Base-by-base conservation (phyloP, 2,113 vertebrate species). In the Athene noctua region DNA sequence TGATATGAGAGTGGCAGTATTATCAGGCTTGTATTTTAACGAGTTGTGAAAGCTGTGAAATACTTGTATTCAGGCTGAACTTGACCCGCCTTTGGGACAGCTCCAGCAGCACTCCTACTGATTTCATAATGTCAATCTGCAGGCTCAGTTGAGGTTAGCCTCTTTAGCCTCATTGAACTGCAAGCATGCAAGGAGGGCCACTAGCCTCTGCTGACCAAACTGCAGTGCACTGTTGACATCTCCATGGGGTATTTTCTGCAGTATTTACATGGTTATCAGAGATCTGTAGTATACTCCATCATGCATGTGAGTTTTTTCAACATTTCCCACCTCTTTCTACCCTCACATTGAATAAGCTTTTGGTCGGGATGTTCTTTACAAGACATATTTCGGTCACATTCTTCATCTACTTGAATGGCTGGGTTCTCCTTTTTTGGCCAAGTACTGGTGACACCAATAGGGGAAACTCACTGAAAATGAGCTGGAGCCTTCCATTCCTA, bases 21-120 rank as follows among this genome's bases (percentile, higher is more conserved):
- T 97, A 97, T 97, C 90, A 86, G 86, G 58, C 80, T 96, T 97
- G 95, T 98, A 97, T 98, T 98, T 97, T 95, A 97, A 97, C 92
- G 96, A 95, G 91, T 92, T 92, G 63, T 84, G 96, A 96, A 97
- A 94, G 44, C 93, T 96, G 75, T 12, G 38, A 94, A 93, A 96
- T 79, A 91, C 81, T 94, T 97, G 68, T 96, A 94, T 75, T 97
- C 68, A 47, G 1, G 4, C 63, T 97, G 92, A 98, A 97, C 93
- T 97, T 97, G 88, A 96, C 89, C 91, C 89, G 79, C 74, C 74
- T 97, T 91, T 92, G 85, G 71, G 90, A 97, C 95, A 91, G 83
- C 79, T 96, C 26, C 81, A 92, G 58, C 70, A 95, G 80, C 46
- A 51, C 73, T 95, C 71, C 82, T 87, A 59, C 42, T 40, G 42